Evolutionary conservation across 2,797 vertebrate species (phyloP), one percentile per base, ranked within the genome.

Genomic region (Sebastiscus albofasciatus): DNA sequence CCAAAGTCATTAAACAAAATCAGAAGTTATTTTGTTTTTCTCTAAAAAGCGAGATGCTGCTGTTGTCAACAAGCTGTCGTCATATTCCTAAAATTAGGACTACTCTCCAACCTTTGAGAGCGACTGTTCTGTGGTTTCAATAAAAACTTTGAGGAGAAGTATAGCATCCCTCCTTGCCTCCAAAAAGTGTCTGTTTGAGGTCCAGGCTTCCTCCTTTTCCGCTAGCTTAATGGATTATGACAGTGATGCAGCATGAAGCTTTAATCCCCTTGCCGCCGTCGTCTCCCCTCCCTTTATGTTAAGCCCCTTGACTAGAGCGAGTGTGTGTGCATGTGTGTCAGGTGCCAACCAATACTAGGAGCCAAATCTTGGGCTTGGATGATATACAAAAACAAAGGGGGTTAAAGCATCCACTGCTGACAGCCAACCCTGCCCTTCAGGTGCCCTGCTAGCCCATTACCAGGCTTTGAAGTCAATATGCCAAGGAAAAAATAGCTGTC

Each of bases 161-260:
- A 39, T 42, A 79, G 79, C 79, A 77, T 72, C 58, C 16, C 70
- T 72, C 70, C 24, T 67, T 80, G 46, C 59, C 75, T 67, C 70
- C 56, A 22, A 89, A 93, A 92, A 86, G 60, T 81, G 82, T 85
- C 64, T 91, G 79, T 90, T 79, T 87, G 75, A 87, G 81, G 84
- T 75, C 71, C 73, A 87, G 75, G 60, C 81, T 69, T 86, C 65
- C 83, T 90, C 56, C 74, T 84, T 89, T 93, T 90, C 87, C 71
- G 55, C 91, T 87, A 76, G 87, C 77, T 93, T 93, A 93, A 92
- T 92, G 90, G 90, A 94, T 93, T 93, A 92, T 90, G 92, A 91
- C 91, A 92, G 89, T 89, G 91, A 93, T 93, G 90, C 91, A 89
- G 93, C 90, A 77, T 93, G 90, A 94, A 90, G 82, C 66, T 72